Evolutionary conservation across 2,888 invertebrate genomes (phyloP).

Genomic region (Philopedon plagiatum): DNA sequence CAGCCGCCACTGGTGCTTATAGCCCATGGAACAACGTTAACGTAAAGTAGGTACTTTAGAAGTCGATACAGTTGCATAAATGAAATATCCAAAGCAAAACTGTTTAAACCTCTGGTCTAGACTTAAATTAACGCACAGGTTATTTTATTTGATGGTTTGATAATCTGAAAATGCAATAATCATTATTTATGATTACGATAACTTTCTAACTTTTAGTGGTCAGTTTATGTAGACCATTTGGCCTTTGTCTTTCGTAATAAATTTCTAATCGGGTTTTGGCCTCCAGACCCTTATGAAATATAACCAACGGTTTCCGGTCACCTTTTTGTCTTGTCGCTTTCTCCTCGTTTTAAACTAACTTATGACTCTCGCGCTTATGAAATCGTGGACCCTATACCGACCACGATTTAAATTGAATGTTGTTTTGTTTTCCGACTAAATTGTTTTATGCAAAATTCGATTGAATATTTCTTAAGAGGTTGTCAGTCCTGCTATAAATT

Average conservation of each 20-base stretch:
- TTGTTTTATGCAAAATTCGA: constrained; percentile 4
- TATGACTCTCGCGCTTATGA: constrained; percentile 21
- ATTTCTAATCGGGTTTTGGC: constrained; percentile 39
- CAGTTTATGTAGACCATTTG: constrained; percentile 33
- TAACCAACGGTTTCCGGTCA: constrained; percentile 30
- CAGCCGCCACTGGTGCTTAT: too few species aligned
- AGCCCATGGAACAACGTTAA: too few species aligned
- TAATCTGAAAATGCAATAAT: constrained; percentile 15
- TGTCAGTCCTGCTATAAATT: too few species aligned
- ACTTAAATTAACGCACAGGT: too few species aligned
- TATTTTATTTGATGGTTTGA: neutral
- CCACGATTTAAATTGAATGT: constrained; percentile 21
- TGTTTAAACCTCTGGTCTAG: neutral
- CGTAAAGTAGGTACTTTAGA: too few species aligned
- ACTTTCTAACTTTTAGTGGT: constrained; percentile 24
- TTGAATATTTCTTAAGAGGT: too few species aligned
- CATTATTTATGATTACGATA: constrained; percentile 17
- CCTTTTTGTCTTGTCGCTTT: constrained; percentile 35
- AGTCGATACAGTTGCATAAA: too few species aligned
- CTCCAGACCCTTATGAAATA: constrained; percentile 35
- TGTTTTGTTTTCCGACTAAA: constrained; percentile 9
- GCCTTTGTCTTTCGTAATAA: constrained; percentile 37
- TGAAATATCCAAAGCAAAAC: neutral
- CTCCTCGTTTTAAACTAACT: constrained; percentile 38
- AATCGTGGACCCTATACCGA: constrained; percentile 11